A percentile compares a stretch with the other conserved stretches of the same genome.
Evolutionary conservation across 53 echinoderm and acorn worm species (phyloP).

Genomic region (Actinopyga echinites): DNA sequence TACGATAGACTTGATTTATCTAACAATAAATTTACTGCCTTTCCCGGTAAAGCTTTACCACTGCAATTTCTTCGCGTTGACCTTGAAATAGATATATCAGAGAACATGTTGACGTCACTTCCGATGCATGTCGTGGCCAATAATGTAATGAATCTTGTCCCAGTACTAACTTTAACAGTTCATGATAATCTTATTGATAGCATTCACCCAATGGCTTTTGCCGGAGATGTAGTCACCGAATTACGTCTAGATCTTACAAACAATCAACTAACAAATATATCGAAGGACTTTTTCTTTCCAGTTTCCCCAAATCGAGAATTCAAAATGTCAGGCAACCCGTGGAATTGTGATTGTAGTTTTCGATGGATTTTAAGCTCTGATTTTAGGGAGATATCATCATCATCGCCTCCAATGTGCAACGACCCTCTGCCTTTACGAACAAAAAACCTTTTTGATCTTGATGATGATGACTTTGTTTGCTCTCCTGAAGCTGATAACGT

Average conservation of each 20-base stretch:
- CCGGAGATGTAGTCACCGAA: background rate
- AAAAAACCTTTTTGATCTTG: background rate
- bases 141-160: background rate
- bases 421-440: background rate
- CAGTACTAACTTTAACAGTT: background rate
- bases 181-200: slow-evolving; percentile 1
- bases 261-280: background rate
- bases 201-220: background rate
- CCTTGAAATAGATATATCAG: slow-evolving; percentile 7
- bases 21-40: background rate
- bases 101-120: slow-evolving; percentile 7
- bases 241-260: background rate
- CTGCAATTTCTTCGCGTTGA: background rate
- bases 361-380: background rate
- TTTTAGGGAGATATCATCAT: background rate
- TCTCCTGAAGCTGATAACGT: background rate
- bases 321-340: slow-evolving; percentile 23
- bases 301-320: background rate
- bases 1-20: slow-evolving; percentile 2
- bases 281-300: background rate
- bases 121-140: background rate
- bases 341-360: slow-evolving; percentile 26
- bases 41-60: slow-evolving; percentile 13
- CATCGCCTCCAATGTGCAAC: background rate
- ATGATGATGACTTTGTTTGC: slow-evolving; percentile 2